Conservation (phyloP, 2,797 vertebrate genomes). For the Pangasius macronema region DNA sequence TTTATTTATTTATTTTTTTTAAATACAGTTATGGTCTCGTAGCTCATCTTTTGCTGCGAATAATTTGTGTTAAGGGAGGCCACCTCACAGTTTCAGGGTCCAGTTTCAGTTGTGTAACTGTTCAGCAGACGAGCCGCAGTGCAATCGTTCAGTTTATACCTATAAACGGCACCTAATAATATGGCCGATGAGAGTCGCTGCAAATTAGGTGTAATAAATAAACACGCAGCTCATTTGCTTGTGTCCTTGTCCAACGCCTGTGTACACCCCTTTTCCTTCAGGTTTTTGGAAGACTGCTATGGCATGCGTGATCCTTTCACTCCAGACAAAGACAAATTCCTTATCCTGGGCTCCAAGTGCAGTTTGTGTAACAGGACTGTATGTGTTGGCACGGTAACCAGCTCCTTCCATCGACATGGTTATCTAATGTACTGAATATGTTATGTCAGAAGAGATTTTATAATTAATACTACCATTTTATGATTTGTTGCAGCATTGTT, state of each 20-base stretch:
- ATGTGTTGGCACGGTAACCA: conserved; percentile 78
- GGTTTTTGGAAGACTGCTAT: conserved; percentile 86
- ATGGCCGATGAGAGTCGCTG: neutral
- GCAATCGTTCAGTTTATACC: neutral
- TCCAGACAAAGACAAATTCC: conserved; percentile 81
- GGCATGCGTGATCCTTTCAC: conserved; percentile 86
- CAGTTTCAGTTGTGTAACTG: neutral
- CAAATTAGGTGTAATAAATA: neutral
- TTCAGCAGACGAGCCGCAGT: neutral
- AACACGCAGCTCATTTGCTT: neutral
- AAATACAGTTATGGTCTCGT: neutral
- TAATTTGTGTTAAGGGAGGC: neutral
- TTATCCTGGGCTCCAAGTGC: conserved; percentile 82
- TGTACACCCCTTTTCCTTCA: conserved; percentile 56
- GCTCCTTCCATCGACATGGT: neutral
- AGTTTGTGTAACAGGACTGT: conserved; percentile 77
- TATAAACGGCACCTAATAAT: neutral
- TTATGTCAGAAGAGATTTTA: neutral
- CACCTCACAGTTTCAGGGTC: neutral
- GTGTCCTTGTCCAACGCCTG: conserved; percentile 34
- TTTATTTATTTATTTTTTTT: neutral
- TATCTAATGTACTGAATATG: neutral
- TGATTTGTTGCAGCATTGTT: neutral
- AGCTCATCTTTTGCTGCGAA: neutral
- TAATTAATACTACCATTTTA: neutral